These are phyloP conservation scores for Lasiurus cinereus DNA, from an alignment of 2,113 vertebrate species.

Conservation along the genomic window DNA sequence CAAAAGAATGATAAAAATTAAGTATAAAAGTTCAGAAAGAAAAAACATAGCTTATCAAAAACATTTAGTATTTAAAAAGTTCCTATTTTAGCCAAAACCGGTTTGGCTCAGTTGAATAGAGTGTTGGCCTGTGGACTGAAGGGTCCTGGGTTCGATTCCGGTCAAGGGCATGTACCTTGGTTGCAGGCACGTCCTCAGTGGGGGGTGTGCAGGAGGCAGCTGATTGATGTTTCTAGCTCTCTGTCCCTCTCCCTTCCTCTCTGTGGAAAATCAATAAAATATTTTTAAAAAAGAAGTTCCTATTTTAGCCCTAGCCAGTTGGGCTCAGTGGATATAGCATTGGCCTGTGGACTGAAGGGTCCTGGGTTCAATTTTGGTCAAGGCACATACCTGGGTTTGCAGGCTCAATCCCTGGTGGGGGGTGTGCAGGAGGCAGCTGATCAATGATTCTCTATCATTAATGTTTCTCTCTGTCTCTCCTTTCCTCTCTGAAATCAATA, in stretches of 20 bases:
- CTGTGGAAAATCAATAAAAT: background rate
- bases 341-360: too few species aligned
- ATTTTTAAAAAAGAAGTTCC: background rate
- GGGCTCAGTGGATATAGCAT: too few species aligned
- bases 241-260: background rate
- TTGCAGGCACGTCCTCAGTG: background rate
- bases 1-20: constrained; percentile 48
- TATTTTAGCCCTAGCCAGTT: too few species aligned
- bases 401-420: background rate
- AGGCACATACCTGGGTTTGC: too few species aligned
- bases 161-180: background rate
- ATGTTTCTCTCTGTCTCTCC: background rate
- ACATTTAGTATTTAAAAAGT: background rate
- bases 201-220: background rate
- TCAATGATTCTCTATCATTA: background rate
- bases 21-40: background rate
- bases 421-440: background rate
- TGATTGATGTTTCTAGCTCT: background rate
- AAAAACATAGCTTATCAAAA: constrained; percentile 23
- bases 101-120: background rate
- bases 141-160: background rate
- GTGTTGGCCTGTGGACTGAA: background rate
- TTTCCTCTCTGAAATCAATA: background rate
- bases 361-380: too few species aligned
- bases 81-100: background rate